A percentile compares a stretch with the other conserved stretches of the same genome.
Evolutionary conservation across 2,113 vertebrate species (phyloP).

Genomic region (Propithecus coquereli): DNA sequence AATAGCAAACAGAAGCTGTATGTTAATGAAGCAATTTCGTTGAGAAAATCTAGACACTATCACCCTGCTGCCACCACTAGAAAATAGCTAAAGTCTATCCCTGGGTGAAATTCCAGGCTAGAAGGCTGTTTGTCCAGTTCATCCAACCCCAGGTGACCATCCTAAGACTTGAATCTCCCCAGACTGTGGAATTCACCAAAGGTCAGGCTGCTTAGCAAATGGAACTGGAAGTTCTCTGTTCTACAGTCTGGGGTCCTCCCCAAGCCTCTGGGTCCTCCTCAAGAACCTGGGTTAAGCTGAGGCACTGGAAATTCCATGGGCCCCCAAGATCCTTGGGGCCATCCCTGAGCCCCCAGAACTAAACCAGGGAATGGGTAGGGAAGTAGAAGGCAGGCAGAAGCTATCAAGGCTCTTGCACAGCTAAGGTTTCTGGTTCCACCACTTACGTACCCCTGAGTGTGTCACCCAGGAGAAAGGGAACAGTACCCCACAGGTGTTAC

Average conservation of each 20-base stretch:
- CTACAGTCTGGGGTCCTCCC: neutral
- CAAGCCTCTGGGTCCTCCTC: neutral
- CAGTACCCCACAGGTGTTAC: neutral
- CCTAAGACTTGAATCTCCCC: neutral
- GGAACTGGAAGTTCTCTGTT: neutral
- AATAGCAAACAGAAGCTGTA: neutral
- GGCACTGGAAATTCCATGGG: neutral
- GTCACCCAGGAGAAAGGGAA: neutral
- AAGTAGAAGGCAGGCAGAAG: neutral
- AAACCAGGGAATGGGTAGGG: neutral
- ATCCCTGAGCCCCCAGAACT: neutral
- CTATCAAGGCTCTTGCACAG: neutral
- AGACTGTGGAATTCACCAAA: neutral
- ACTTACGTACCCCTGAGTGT: neutral
- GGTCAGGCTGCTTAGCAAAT: neutral
- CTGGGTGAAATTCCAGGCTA: neutral
- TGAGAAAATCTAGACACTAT: neutral
- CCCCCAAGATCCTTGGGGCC: neutral
- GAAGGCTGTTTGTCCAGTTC: neutral
- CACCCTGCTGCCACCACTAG: neutral
- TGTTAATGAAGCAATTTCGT: neutral
- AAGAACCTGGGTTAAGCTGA: neutral
- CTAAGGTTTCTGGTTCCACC: neutral
- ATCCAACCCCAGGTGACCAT: neutral
- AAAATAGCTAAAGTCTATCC: neutral